Evolutionary conservation across 2,113 vertebrate species (phyloP).

Genomic region (Esox niger): DNA sequence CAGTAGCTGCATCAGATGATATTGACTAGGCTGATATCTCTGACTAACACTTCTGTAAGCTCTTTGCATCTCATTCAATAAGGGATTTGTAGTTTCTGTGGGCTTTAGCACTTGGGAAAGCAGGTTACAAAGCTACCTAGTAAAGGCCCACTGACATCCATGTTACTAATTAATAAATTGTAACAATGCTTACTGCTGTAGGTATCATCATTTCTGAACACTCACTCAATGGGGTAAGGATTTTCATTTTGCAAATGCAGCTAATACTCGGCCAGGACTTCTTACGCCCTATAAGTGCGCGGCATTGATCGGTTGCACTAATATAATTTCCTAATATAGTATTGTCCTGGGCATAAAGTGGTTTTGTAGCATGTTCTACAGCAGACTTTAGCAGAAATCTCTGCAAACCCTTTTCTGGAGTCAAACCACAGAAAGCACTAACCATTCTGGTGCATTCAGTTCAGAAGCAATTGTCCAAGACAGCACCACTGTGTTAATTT

Average conservation of each 20-base stretch:
- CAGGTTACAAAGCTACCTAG: conserved; percentile 46
- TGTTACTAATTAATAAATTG: conserved; percentile 63
- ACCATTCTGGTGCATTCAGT: conserved; percentile 39
- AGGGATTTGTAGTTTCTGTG: no score
- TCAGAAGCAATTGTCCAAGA: conserved; percentile 32
- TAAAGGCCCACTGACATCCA: conserved; percentile 49
- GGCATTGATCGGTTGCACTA: conserved; percentile 51
- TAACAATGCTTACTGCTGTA: conserved; percentile 56
- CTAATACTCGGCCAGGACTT: conserved; percentile 47
- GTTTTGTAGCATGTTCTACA: conserved; percentile 8
- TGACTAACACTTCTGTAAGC: conserved; percentile 55
- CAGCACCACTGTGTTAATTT: no score
- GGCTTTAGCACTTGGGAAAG: conserved; percentile 7
- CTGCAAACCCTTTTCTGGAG: conserved; percentile 41
- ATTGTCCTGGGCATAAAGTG: conserved; percentile 19
- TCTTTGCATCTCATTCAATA: conserved; percentile 6
- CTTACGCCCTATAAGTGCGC: conserved; percentile 28
- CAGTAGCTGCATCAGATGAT: conserved; percentile 51
- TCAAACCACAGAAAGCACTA: conserved; percentile 35
- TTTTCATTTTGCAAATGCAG: conserved; percentile 20
- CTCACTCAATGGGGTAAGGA: conserved; percentile 31
- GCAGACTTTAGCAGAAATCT: conserved; percentile 41
- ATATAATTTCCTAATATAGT: no score
- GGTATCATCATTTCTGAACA: conserved; percentile 32
- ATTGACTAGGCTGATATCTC: conserved; percentile 58